These are phyloP conservation scores for Circaetus gallicus DNA, from an alignment of 2,113 vertebrate genomes.

Conservation along the genomic window DNA sequence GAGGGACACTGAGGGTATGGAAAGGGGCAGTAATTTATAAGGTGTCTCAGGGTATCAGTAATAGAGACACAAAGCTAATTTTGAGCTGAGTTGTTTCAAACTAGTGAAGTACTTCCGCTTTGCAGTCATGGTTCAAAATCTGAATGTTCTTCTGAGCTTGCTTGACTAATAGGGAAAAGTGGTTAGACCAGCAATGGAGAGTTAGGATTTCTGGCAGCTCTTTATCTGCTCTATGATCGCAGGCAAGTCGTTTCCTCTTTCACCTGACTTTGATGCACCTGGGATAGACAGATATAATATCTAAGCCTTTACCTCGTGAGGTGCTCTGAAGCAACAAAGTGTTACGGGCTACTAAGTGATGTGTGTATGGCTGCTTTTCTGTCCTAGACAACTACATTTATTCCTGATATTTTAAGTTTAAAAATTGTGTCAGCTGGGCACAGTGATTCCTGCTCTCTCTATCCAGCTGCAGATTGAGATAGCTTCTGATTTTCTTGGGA, in stretches of 20 bases:
- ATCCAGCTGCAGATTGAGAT: neutral
- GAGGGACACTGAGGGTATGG: neutral
- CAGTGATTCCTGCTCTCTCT: neutral
- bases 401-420: neutral
- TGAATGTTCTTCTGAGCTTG: neutral
- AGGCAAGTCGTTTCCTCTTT: neutral
- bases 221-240: neutral
- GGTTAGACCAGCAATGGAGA: neutral
- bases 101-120: neutral
- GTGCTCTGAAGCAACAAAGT: neutral
- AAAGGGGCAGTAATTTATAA: neutral
- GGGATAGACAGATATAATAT: neutral
- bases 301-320: neutral
- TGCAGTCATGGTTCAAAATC: neutral
- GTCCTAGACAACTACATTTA: neutral
- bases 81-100: neutral
- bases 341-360: neutral
- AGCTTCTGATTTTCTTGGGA: neutral
- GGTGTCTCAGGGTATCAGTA: neutral
- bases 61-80: neutral
- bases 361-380: neutral
- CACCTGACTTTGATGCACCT: neutral
- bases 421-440: neutral
- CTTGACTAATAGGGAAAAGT: neutral
- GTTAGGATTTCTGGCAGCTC: neutral